Evolutionary conservation across 2,797 vertebrate genomes (phyloP).

Genomic region (Masticophis lateralis): DNA sequence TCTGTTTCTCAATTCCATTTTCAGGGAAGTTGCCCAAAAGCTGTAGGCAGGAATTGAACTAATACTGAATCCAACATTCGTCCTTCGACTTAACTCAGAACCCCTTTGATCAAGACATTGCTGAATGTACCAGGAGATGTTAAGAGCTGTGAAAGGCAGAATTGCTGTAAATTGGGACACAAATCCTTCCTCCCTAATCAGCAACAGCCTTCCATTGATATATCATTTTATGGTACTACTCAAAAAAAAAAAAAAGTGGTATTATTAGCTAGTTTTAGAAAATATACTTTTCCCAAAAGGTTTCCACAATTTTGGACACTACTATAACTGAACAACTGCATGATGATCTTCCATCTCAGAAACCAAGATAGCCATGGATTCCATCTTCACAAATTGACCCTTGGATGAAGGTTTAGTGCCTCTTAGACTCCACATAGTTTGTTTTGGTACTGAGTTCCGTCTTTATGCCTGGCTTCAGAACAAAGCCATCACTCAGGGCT

Average conservation of each 20-base stretch:
- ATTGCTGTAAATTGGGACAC: neutral
- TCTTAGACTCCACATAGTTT: neutral
- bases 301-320: no score
- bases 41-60: neutral
- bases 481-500: neutral
- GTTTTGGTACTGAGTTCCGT: neutral
- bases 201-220: neutral
- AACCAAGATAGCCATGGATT: neutral
- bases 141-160: neutral
- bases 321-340: neutral
- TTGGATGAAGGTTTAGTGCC: neutral
- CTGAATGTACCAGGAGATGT: neutral
- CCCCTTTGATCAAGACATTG: neutral
- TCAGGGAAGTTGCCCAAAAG: neutral
- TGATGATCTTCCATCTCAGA: neutral
- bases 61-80: no score
- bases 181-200: neutral
- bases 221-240: no score
- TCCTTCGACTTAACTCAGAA: neutral
- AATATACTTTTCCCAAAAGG: no score
- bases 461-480: neutral
- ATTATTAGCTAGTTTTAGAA: no score
- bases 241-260: no score
- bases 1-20: neutral
- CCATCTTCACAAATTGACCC: neutral